Conservation (phyloP, 2,888 invertebrate species). For the Trachelus iudaicus region DNA sequence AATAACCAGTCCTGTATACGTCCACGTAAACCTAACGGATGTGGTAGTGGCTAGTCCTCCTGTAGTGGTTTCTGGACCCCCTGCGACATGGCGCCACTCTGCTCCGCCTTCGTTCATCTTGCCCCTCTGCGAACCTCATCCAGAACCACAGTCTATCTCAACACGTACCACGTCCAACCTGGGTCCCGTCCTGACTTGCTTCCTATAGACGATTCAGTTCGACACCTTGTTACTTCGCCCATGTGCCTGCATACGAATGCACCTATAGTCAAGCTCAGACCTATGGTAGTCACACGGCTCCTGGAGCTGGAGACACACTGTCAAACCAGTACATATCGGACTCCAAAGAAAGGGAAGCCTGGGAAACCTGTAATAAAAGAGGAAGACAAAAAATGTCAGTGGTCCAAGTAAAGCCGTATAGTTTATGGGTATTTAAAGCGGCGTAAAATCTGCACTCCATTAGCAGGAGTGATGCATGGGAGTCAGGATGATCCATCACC, state of each 20-base stretch:
- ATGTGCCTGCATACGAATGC: not conserved
- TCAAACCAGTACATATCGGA: not conserved
- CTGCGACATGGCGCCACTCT: constrained; percentile 65
- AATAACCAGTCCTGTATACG: constrained; percentile 39
- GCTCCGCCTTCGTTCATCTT: constrained; percentile 55
- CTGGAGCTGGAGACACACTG: not conserved
- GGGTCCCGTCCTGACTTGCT: not conserved
- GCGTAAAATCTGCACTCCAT: constrained; percentile 61
- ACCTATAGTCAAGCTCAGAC: not conserved
- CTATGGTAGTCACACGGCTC: not conserved
- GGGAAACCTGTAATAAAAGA: not conserved
- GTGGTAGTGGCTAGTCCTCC: constrained; percentile 32
- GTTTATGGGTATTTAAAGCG: constrained; percentile 54
- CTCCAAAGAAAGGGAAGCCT: not conserved
- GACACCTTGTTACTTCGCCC: not conserved
- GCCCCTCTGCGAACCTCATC: not conserved
- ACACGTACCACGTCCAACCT: not conserved
- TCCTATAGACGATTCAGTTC: not conserved
- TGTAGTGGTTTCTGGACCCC: constrained; percentile 56
- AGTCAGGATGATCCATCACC: constrained; percentile 57
- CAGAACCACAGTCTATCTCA: not conserved
- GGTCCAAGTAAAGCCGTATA: not conserved
- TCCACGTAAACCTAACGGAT: constrained; percentile 18
- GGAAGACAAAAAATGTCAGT: not conserved
- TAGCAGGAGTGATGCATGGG: constrained; percentile 41